These are phyloP conservation scores for Scelioninae gen. 1 DNA, from an alignment of 2,888 invertebrate species.

Conservation along the genomic window DNA sequence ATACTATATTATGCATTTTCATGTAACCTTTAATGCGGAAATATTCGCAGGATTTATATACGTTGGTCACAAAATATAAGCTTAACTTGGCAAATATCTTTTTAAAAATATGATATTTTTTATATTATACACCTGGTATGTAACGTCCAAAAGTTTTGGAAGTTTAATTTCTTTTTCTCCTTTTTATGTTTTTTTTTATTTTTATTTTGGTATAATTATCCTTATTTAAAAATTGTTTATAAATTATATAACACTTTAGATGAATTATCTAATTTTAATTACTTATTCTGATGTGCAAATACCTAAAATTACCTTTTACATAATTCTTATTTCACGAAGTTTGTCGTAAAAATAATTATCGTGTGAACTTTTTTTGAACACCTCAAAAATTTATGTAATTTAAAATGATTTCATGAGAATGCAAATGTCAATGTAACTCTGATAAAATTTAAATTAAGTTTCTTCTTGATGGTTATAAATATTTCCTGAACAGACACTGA, in stretches of 20 bases:
- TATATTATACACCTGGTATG: not conserved
- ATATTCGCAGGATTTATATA: slow-evolving; percentile 13
- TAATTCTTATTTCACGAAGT: not conserved
- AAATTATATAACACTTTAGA: no score
- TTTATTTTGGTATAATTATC: no score
- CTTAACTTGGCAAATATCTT: not conserved
- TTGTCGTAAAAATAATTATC: not conserved
- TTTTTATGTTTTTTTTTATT: no score
- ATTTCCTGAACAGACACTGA: not conserved
- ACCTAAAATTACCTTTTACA: not conserved
- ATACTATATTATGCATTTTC: no score
- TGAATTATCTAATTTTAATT: no score
- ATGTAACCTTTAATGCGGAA: slow-evolving; percentile 11
- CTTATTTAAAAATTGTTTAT: not conserved
- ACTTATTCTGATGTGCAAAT: not conserved
- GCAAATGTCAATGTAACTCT: not conserved
- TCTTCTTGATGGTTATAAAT: not conserved
- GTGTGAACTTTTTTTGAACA: not conserved
- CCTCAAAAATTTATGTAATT: not conserved
- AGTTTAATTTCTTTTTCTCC: no score
- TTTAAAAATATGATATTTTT: not conserved
- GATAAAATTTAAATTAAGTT: not conserved
- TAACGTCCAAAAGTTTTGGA: not conserved
- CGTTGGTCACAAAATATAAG: not conserved
- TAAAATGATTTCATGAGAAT: not conserved